A percentile compares a stretch with the other conserved stretches of the same genome.
phyloP scores from a whole-genome alignment of 2,888 invertebrate genomes.

The Phalera bucephala region DNA sequence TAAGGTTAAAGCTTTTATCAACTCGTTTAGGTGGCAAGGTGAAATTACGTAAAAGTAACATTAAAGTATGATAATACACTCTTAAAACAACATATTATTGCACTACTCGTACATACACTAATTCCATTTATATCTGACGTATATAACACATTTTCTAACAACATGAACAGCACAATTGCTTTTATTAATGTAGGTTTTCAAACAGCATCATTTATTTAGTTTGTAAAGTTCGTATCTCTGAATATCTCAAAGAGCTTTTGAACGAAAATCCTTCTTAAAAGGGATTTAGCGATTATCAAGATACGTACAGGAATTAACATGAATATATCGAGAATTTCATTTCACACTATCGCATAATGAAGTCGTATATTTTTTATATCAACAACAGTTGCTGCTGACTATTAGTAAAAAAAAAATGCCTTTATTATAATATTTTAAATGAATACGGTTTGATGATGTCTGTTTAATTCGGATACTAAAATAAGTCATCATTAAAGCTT shows the following conservation, averaged over 20 bases:
- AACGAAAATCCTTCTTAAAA: not conserved
- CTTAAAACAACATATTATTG: too few relatives aligned
- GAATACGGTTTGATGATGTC: not conserved
- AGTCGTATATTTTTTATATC: too few relatives aligned
- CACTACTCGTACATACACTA: too few relatives aligned
- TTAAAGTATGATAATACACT: too few relatives aligned
- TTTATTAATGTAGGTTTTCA: not conserved
- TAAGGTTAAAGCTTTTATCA: too few relatives aligned
- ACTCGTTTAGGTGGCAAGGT: conserved; percentile 45
- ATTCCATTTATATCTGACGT: too few relatives aligned
- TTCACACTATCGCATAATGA: too few relatives aligned
- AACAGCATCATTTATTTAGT: not conserved
- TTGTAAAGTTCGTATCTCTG: not conserved
- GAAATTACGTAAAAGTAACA: conserved; percentile 36
- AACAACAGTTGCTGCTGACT: not conserved
- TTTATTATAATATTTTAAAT: conserved; percentile 6
- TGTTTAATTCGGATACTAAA: conserved; percentile 2
- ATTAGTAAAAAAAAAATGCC: too few relatives aligned
- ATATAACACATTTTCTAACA: too few relatives aligned
- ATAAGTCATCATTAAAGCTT: conserved; percentile 1
- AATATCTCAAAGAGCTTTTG: not conserved
- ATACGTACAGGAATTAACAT: not conserved
- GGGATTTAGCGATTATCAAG: not conserved
- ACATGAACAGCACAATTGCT: not conserved
- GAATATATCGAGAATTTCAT: not conserved